Evolutionary conservation across 2,113 vertebrate species (phyloP), one percentile per base, ranked within the genome.

Genomic region (Oreotragus oreotragus): DNA sequence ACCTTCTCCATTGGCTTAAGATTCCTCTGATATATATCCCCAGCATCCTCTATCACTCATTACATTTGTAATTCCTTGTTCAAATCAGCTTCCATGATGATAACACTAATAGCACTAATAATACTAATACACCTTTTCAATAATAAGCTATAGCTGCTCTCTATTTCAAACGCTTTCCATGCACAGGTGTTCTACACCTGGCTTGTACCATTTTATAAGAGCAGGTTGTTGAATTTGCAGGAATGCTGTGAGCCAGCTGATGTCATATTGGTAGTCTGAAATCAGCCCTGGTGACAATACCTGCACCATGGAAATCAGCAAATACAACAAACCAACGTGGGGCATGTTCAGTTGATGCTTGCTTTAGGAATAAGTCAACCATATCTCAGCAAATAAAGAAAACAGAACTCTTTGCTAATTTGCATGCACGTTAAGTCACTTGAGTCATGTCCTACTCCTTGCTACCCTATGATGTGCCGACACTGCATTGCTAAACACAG

Each of bases 241-340:
- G 33, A 84, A 86, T 43, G 47, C 16, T 55, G 33, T 84, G 45
- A 88, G 53, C n/a, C 25, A 33, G 33, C 6, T 62, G 16, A 58
- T 86, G 51, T 90, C 76, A 66, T n/a, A 19, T 51, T 25, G 30
- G 23, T 84, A 58, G n/a, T 55, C 90, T 66, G 23, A 94, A 96
- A 73, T 80, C 45, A 57, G 19, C 9, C 28, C 15, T 51, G 19
- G 36, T 51, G 81, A 86, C n/a, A 92, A 2, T 51, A 49, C 47
- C 33, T 94, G 76, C 30, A 96, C 33, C 8, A 7, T 21, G 45
- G 73, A 66, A 84, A 94, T 45, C 11, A 21, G 51, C 27, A 94
- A 85, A 62, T 30, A 16, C 47, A 13, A 76, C 62, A 92, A 33
- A 45, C 47, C n/a, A 13, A 13, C 6, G 1, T 33, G 1, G 23